Base-by-base conservation (phyloP, 2,113 vertebrate species). In the Dipodomys ordii region DNA sequence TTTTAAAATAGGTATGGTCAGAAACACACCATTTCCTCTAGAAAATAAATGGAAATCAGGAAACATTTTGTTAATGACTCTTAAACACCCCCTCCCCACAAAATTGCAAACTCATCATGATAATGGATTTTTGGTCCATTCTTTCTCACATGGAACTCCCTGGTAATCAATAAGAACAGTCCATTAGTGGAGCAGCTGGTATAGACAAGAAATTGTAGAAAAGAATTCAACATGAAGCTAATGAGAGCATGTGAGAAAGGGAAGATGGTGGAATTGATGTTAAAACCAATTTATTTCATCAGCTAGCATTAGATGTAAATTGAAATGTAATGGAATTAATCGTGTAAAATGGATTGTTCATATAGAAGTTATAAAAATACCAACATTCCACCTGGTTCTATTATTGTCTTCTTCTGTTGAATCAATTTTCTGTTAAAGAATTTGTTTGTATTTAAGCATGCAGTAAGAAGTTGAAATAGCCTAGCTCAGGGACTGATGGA, bases 211-310 rank as follows among this genome's bases (percentile, higher is more conserved):
- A 96, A 92, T 39, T 91, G 72, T 83, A 95, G 84, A 13, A 91
- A 88, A 90, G n/a, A 49, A 88, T 95, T 95, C n/a, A 23, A 27
- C 44, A 95, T 88, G 93, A 95, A 96, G 94, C 71, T 96, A 97
- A 97, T 83, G 90, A 96, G 90, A 94, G 69, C 87, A 88, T 27
- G 53, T 82, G 60, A 82, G 15, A 18, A 96, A 93, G 35, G 44
- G 57, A 95, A 96, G 86, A 18, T 84, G 74, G 13, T 27, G 81
- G 84, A 97, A 95, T 85, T 93, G 83, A 96, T 96, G 83, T 96
- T 92, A 95, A 97, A 93, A 95, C 88, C 84, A 96, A 83, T 97
- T 96, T 95, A 86, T 96, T 96, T 96, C 95, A 97, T 98, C 97
- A 97, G 91, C 85, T 88, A 77, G 74, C 22, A 97, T 96, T 87